Base-by-base conservation (phyloP, 2,797 vertebrate genomes). In the Sitta carolinensis region DNA sequence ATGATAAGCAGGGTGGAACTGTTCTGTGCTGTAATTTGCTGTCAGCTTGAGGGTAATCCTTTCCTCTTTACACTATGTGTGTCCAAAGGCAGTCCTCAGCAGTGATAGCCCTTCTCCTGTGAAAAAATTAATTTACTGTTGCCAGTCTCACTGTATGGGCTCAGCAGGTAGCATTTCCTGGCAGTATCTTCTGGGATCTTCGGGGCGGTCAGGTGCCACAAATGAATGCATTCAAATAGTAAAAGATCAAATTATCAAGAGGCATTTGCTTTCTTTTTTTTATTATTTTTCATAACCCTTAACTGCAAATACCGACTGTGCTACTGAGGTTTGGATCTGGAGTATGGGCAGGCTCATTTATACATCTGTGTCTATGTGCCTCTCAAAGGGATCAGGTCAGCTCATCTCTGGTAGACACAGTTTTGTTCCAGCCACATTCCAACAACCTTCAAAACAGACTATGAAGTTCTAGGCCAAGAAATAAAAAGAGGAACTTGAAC, bases 151-250 rank as follows among this genome's bases (percentile, higher is more conserved):
- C 14, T 42, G 5, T 12, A 2, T 9, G 38, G 29, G 17, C n/a
- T 73, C 36, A 57, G 48, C 67, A 80, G 19, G 40, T 27, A 3
- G 5, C 14, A 27, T 68, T 63, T 61, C 20, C 26, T 42, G 23
- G 13, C 12, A 54, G 5, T 11, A 29, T 58, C 42, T 83, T 80
- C 45, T 42, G 25, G 36, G 83, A 42, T 75, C 29, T 75, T 30
- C 21, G 34, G 8, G 8, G 25, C 55, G 3, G 5, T 51, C 3
- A 5, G 26, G 5, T 67, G 20, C 15, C n/a, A 40, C 1, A 7
- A 79, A 79, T 27, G 5, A 77, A 66, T 29, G 27, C 13, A 45
- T 64, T 69, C 11, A 34, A 23, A 32, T 15, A 38, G 15, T 43
- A 52, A 66, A 93, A 68, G 15, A 29, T 23, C 4, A 79, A 42